Evolutionary conservation across 2,888 invertebrate species (phyloP).

Genomic region (Hyposoter dolosus): DNA sequence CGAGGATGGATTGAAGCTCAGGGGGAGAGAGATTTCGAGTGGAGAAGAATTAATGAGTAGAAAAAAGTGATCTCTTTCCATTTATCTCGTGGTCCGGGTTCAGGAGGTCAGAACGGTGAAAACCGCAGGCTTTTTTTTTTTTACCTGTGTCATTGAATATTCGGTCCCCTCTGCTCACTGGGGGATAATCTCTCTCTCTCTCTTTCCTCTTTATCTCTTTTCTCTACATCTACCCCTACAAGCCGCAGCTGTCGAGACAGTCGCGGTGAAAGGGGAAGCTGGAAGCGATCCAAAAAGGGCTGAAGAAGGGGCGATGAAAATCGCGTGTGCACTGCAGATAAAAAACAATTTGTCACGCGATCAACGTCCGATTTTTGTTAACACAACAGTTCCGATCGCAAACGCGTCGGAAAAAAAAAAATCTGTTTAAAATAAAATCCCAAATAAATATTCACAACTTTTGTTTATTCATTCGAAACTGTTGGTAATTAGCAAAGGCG

Average conservation of each 20-base stretch:
- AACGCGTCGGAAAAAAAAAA: background rate
- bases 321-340: slow-evolving; percentile 64
- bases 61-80: slow-evolving; percentile 31
- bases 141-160: slow-evolving; percentile 62
- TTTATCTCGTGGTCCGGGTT: slow-evolving; percentile 41
- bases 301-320: background rate
- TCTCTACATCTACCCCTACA: slow-evolving; percentile 27
- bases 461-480: background rate
- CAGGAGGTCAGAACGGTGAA: slow-evolving; percentile 60
- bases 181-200: slow-evolving; percentile 34
- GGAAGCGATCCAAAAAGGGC: slow-evolving; percentile 59
- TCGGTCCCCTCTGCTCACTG: slow-evolving; percentile 28
- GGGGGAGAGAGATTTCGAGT: slow-evolving; percentile 29
- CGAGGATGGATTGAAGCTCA: background rate
- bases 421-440: background rate
- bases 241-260: slow-evolving; percentile 60
- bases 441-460: background rate
- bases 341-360: slow-evolving; percentile 64
- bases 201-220: background rate
- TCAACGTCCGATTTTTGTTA: slow-evolving; percentile 28
- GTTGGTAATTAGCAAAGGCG: background rate
- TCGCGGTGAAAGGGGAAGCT: slow-evolving; percentile 43
- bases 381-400: slow-evolving; percentile 24
- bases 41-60: slow-evolving; percentile 50
- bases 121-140: slow-evolving; percentile 48